phyloP scores from a whole-genome alignment of 2,888 invertebrate genomes.

The Pristionchus fissidentatus region DNA sequence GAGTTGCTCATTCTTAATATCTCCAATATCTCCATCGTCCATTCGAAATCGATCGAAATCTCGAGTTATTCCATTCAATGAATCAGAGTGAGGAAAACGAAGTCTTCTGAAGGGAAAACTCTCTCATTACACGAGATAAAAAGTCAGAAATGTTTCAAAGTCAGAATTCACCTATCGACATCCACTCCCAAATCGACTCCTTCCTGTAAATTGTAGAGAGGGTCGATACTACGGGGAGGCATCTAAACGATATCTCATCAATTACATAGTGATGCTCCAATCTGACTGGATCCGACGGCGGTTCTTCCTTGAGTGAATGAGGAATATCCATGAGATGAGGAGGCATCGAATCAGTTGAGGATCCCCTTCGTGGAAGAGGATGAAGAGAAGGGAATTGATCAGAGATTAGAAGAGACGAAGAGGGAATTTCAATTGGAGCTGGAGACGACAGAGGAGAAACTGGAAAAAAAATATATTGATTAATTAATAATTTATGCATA shows the following conservation, averaged over 20 bases:
- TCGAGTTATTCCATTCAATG: conserved; percentile 35
- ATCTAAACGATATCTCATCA: neutral
- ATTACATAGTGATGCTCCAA: neutral
- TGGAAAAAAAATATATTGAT: conserved; percentile 37
- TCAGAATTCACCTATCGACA: conserved; percentile 6
- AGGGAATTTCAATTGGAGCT: conserved; percentile 52
- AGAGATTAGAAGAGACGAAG: conserved; percentile 13
- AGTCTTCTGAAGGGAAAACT: neutral
- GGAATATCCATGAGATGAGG: conserved; percentile 27
- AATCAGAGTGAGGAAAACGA: conserved; percentile 21
- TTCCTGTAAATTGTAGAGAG: conserved; percentile 23
- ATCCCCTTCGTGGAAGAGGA: neutral
- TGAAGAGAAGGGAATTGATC: neutral
- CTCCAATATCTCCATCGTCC: conserved; percentile 52
- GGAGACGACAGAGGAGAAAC: conserved; percentile 61
- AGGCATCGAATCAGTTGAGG: conserved; percentile 19
- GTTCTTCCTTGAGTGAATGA: conserved; percentile 32
- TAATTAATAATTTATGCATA: neutral
- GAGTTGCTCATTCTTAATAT: neutral
- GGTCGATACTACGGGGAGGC: conserved; percentile 33
- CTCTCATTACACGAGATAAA: neutral
- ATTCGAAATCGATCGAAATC: conserved; percentile 55
- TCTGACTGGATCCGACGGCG: conserved; percentile 24
- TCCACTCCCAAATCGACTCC: conserved; percentile 5
- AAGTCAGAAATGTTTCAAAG: neutral